phyloP scores from a whole-genome alignment of 1,140 invertebrate genomes.

The Monochamus saltuarius region DNA sequence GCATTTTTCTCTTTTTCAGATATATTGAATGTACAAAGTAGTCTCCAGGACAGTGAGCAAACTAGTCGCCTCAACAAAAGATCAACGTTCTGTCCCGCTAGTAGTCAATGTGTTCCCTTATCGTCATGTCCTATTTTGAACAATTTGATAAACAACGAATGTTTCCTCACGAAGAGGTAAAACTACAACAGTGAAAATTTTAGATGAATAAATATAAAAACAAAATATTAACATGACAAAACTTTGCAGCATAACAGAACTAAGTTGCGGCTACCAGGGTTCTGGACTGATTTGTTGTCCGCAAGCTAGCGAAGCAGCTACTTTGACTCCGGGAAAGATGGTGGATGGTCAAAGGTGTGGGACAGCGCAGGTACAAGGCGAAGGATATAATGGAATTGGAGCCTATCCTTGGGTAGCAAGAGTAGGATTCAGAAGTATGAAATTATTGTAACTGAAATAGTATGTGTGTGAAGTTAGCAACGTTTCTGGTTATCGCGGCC shows the following conservation, averaged over 20 bases:
- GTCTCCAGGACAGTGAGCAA: too few species aligned
- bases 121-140: constrained; percentile 45
- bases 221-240: constrained; percentile 6
- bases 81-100: constrained; percentile 41
- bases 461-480: too few species aligned
- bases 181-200: constrained; percentile 8
- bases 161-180: constrained; percentile 47
- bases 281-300: constrained; percentile 53
- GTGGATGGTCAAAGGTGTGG: constrained; percentile 56
- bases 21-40: too few species aligned
- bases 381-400: constrained; percentile 65
- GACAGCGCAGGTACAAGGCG: constrained; percentile 61
- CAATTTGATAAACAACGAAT: constrained; percentile 46
- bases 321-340: constrained; percentile 23
- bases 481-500: background rate
- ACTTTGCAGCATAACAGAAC: constrained; percentile 43
- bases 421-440: constrained; percentile 65
- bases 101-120: constrained; percentile 45
- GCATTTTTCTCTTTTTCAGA: too few species aligned
- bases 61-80: constrained; percentile 7
- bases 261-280: constrained; percentile 52
- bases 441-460: background rate
- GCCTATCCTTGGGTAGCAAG: constrained; percentile 67
- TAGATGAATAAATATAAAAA: background rate
- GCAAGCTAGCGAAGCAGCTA: constrained; percentile 19